Conservation (phyloP, 2,888 invertebrate genomes). For the Leucania comma region DNA sequence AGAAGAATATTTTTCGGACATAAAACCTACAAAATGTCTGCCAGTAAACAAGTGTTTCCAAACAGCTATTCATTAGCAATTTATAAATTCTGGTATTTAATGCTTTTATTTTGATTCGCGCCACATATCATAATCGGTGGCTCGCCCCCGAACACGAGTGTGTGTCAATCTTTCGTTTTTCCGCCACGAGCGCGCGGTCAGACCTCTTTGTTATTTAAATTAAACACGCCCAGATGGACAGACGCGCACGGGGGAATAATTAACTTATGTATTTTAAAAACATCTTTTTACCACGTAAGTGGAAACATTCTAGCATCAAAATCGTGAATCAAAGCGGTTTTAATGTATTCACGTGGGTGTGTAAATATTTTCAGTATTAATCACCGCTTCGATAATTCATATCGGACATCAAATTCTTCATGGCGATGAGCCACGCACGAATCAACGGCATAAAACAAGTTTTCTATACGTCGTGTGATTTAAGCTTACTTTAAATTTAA, state of each 20-base stretch:
- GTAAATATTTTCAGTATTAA: slow-evolving; percentile 47
- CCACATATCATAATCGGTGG: slow-evolving; percentile 65
- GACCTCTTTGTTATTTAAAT: slow-evolving; percentile 87
- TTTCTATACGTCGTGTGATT: slow-evolving; percentile 74
- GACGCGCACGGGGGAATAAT: slow-evolving; percentile 79
- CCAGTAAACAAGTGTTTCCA: slow-evolving; percentile 19
- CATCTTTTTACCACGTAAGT: slow-evolving; percentile 46
- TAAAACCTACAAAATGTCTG: neutral
- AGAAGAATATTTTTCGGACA: slow-evolving; percentile 3
- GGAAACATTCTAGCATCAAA: slow-evolving; percentile 47
- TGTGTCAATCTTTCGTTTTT: slow-evolving; percentile 85
- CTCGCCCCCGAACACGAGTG: slow-evolving; percentile 65
- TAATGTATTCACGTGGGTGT: slow-evolving; percentile 26
- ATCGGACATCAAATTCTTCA: slow-evolving; percentile 41
- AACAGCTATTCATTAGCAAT: slow-evolving; percentile 42
- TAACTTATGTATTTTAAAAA: slow-evolving; percentile 79
- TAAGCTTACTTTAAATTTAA: slow-evolving; percentile 81
- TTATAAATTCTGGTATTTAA: slow-evolving; percentile 44
- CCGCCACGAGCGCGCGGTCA: slow-evolving; percentile 77
- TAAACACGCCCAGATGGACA: slow-evolving; percentile 79
- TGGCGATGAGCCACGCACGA: slow-evolving; percentile 30
- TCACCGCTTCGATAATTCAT: slow-evolving; percentile 37
- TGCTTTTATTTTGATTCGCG: slow-evolving; percentile 60
- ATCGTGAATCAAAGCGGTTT: slow-evolving; percentile 17
- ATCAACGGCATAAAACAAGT: slow-evolving; percentile 61